Percentiles rank a stretch among this genome's conserved stretches.
Evolutionary conservation across 2,113 vertebrate genomes (phyloP).

Genomic region (Crotalus tigris): DNA sequence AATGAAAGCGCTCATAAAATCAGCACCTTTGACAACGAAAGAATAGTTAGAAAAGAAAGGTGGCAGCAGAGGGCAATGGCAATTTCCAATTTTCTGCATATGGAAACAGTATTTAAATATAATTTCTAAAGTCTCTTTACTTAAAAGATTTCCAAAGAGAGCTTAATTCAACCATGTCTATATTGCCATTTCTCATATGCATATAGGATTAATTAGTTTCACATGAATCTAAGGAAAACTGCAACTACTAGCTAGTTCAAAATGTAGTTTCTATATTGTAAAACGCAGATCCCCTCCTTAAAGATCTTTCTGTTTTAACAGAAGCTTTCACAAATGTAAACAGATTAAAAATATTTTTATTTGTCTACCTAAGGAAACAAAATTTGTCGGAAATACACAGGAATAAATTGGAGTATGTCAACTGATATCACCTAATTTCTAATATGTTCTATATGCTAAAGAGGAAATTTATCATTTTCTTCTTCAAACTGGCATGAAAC

Average conservation of each 20-base stretch:
- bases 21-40: slow-evolving; percentile 40
- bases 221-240: neutral
- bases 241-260: neutral
- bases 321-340: neutral
- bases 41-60: slow-evolving; percentile 38
- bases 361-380: neutral
- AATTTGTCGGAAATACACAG: neutral
- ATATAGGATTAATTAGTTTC: slow-evolving; percentile 18
- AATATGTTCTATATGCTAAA: neutral
- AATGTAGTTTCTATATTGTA: neutral
- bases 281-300: neutral
- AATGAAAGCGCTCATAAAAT: slow-evolving; percentile 58
- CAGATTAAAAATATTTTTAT: neutral
- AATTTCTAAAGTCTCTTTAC: slow-evolving; percentile 17
- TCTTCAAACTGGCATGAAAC: neutral
- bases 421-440: neutral
- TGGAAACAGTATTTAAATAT: slow-evolving; percentile 37
- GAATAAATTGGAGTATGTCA: neutral
- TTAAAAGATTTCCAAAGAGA: slow-evolving; percentile 28
- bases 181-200: slow-evolving; percentile 9
- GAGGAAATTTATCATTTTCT: neutral
- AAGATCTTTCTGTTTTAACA: neutral
- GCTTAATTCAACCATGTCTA: slow-evolving; percentile 17
- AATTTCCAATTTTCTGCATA: slow-evolving; percentile 40
- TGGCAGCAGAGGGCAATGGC: slow-evolving; percentile 33